A percentile compares a stretch with the other conserved stretches of the same genome.
Evolutionary conservation across 2,888 invertebrate species (phyloP).

Genomic region (Melitaea athalia): DNA sequence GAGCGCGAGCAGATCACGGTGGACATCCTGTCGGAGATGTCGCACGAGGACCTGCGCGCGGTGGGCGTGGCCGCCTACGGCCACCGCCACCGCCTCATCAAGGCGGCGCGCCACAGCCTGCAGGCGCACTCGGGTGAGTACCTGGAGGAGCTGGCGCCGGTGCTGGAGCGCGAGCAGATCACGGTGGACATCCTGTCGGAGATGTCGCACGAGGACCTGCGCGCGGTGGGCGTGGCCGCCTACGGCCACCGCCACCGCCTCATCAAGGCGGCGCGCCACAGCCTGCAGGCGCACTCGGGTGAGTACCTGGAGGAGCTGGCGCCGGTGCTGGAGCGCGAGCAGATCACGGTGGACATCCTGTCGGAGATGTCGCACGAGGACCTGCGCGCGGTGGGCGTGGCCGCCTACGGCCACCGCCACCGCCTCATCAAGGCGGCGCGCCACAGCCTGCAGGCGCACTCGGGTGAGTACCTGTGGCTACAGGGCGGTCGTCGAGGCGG

Average conservation of each 20-base stretch:
- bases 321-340: conserved; percentile 94
- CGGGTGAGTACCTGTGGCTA: not conserved
- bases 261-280: conserved; percentile 84
- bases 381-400: conserved; percentile 96
- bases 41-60: conserved; percentile 97
- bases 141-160: conserved; percentile 90
- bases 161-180: conserved; percentile 97
- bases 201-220: conserved; percentile 98
- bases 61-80: conserved; percentile 98
- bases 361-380: conserved; percentile 99
- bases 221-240: conserved; percentile 96
- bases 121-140: conserved; percentile 60
- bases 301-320: conserved; percentile 85
- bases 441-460: conserved; percentile 52
- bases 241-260: conserved; percentile 97
- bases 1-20: conserved; percentile 97
- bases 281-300: conserved; percentile 47
- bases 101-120: conserved; percentile 75
- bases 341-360: conserved; percentile 96
- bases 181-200: conserved; percentile 97
- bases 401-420: conserved; percentile 97
- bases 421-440: conserved; percentile 89
- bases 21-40: conserved; percentile 98
- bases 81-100: conserved; percentile 95
- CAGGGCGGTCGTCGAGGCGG: too few species aligned